Base-by-base conservation (phyloP, 2,797 vertebrate genomes). In the Enteromius treurensis region DNA sequence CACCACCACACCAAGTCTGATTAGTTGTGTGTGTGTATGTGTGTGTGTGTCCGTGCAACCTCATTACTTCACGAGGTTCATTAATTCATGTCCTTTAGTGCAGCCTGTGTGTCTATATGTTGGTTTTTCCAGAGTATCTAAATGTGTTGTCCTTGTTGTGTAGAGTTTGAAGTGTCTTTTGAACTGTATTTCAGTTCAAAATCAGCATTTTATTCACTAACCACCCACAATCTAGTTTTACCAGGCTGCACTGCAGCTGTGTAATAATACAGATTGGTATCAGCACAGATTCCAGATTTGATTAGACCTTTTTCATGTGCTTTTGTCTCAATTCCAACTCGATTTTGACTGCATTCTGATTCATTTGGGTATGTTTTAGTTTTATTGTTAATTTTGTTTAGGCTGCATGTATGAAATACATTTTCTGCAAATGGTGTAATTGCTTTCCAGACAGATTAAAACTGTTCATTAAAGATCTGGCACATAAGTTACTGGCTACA, bases 11-110 rank as follows among this genome's bases (percentile, higher is more conserved):
- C 23, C 75, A 13, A 76, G 77, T 55, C 67, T 75, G 69, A 82
- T 86, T 83, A 60, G 69, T 74, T 64, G 5, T 53, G 14, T 81
- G 51, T 77, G 69, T 75, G 62, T 75, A 45, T 75, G 58, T 62
- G 9, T 40, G 45, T 51, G 14, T 81, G 49, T 64, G 75, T 76
- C 17, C 13, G 47, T 60, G 23, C 17, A 75, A 55, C 40, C 75
- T 77, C 58, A 82, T 75, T 79, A 74, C 37, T 74, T 34, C 19
- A 55, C 21, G 0, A 47, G 47, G 37, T 82, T 69, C 32, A 75
- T 73, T 74, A 62, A 78, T 71, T 34, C 5, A 47, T 9, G 15
- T 62, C 42, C 42, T 83, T 69, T 49, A 83, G 29, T 70, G 19
- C 3, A 4, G 40, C 26, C 23, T 75, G 62, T 82, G 60, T 11